A percentile compares a stretch with the other conserved stretches of the same genome.
Evolutionary conservation across 2,113 vertebrate species (phyloP).

Genomic region (Nicator chloris): DNA sequence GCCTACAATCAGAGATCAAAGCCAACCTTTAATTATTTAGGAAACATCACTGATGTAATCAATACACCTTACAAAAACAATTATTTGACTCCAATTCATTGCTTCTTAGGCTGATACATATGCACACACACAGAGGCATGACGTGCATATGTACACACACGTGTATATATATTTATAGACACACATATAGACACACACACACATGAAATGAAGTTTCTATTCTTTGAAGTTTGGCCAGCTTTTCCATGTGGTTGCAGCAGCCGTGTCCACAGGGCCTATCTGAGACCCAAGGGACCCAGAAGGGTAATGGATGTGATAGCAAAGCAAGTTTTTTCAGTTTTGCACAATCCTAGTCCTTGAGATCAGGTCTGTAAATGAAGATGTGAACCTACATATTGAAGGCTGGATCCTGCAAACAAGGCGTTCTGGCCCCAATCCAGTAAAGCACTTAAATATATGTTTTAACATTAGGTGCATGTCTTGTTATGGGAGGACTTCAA

Average conservation of each 20-base stretch:
- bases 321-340: slow-evolving; percentile 35
- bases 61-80: slow-evolving; percentile 20
- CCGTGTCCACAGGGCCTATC: neutral
- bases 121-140: neutral
- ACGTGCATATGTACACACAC: neutral
- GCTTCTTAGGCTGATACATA: neutral
- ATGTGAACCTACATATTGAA: neutral
- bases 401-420: neutral
- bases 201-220: neutral
- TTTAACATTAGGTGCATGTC: neutral
- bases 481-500: slow-evolving; percentile 8
- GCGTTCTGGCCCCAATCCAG: neutral
- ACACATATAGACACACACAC: neutral
- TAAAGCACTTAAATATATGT: slow-evolving; percentile 23
- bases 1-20: slow-evolving; percentile 54
- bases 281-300: neutral
- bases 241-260: neutral
- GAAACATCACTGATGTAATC: slow-evolving; percentile 52
- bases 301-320: neutral
- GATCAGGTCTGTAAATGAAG: slow-evolving; percentile 22
- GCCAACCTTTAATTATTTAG: slow-evolving; percentile 50
- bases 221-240: slow-evolving; percentile 42
- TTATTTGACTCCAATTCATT: slow-evolving; percentile 3
- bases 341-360: slow-evolving; percentile 2
- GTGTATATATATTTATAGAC: neutral